phyloP scores from a whole-genome alignment of 2,797 vertebrate species.

The Myiotriccus ornatus region DNA sequence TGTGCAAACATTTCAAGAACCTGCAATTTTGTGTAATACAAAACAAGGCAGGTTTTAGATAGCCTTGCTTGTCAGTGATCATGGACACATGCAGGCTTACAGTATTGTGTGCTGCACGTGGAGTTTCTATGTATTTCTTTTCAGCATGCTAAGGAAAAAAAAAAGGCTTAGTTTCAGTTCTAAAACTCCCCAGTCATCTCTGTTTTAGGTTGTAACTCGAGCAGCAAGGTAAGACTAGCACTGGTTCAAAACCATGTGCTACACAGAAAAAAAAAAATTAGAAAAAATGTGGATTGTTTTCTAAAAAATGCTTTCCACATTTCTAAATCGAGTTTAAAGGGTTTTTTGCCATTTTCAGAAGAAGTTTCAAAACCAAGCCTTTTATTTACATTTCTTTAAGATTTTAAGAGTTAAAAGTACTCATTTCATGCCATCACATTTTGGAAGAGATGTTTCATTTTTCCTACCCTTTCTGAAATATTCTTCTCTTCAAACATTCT shows the following conservation, averaged over 20 bases:
- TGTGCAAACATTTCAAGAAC: neutral
- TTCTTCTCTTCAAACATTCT: neutral
- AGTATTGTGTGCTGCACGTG: accelerated
- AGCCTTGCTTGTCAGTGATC: neutral
- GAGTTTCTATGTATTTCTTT: neutral
- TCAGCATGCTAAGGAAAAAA: neutral
- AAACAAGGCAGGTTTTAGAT: neutral
- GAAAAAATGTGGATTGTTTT: accelerated
- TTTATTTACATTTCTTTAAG: neutral
- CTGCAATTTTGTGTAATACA: neutral
- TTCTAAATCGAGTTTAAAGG: neutral
- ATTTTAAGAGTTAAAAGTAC: neutral
- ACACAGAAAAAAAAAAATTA: neutral
- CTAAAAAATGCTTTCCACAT: neutral
- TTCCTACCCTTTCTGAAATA: neutral
- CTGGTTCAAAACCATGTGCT: neutral
- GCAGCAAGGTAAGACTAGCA: neutral
- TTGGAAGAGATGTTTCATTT: neutral
- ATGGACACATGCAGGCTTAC: neutral
- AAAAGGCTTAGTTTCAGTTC: neutral
- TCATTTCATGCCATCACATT: neutral
- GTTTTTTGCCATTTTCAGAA: neutral
- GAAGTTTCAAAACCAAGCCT: neutral
- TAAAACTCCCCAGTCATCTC: neutral
- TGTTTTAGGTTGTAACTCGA: neutral